Base-by-base conservation (phyloP, 2,888 invertebrate species). In the Cyrtodaria siliqua region DNA sequence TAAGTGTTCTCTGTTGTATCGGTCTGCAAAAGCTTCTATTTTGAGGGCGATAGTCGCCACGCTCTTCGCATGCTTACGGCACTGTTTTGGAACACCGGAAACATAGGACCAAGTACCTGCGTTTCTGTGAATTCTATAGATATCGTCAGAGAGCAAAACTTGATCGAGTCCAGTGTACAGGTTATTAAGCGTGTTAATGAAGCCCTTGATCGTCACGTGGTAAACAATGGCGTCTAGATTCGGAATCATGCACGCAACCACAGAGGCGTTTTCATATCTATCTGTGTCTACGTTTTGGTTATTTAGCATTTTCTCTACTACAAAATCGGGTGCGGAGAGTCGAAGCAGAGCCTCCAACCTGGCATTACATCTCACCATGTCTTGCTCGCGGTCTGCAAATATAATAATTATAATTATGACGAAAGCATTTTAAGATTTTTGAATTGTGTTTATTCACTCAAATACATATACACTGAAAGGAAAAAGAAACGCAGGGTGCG, bases 151-250 rank as follows among this genome's bases (percentile, higher is more conserved):
- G 9, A 49, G 40, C 1, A 73, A 24, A 29, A 62, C 4, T n/a
- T 61, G 62, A 26, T 67, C 67, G 0, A 67, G 26, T 1, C 67
- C 56, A 1, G 23, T 42, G 27, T 50, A 67, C 29, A 73, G 62
- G 33, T 29, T 44, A 20, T 61, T 61, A 23, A 73, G 16, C 8
- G 64, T 20, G 20, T 33, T 59, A 16, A 67, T 49, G 16, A 73
- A 29, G 2, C 73, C 73, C 0, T 61, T 42, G 2, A 14, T 20
- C 2, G 67, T 73, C n/a, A 57, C 44, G 16, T 56, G 56, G 2
- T 29, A 12, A 0, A 67, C 24, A 0, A 62, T 20, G 1, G 50
- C 40, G 1, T 44, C 44, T 3, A 67, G 56, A 14, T 57, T 55
- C 14, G 67, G 23, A 0, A 73, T 40, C 2, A 26, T 38, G 33